Evolutionary conservation across 2,797 vertebrate species (phyloP), one percentile per base, ranked within the genome.

Genomic region (Peromyscus eremicus): DNA sequence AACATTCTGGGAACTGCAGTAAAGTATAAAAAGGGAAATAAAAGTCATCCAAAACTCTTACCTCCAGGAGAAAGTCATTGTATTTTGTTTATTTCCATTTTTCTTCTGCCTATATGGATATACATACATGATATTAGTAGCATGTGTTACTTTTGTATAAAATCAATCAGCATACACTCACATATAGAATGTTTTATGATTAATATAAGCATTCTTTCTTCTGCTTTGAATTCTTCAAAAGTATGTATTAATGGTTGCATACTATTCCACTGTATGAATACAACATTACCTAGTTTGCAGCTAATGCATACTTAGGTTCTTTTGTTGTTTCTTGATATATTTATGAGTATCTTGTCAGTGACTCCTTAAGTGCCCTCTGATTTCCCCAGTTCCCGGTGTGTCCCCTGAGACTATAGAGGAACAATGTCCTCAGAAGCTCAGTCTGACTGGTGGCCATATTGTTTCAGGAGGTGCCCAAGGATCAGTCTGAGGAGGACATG

Each of bases 381-480:
- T 49, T 79, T 85, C 37, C 40, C 14, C 0, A 0, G 27, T 27
- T n/a, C 32, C 40, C 60, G 46, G 46, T 25, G 49, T 60, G 49
- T 60, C 37, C 82, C 60, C 12, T 46, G 57, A 43, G 29, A 40
- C 64, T 70, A 0, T 66, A 64, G 64, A 73, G 64, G 25, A 57
- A n/a, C 34, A 68, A 1, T 19, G 68, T 89, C 57, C 66, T 79
- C 23, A 7, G 21, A 27, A 84, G 25, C 68, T 92, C 62, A 81
- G 64, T 16, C 85, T 94, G 43, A 96, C 34, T 23, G 3, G n/a
- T 87, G 60, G 23, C 11, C 12, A 0, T 98, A 96, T 97, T 96
- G 37, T 98, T 98, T 16, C 34, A 99, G 99, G 99, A 98, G 27
- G 99, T 99, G 83, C 99, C 99, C 9, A 95, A 98, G 71, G 99